A percentile compares a stretch with the other conserved stretches of the same genome.
phyloP scores from a whole-genome alignment of 1,140 invertebrate genomes.

The Oscheius sp. region DNA sequence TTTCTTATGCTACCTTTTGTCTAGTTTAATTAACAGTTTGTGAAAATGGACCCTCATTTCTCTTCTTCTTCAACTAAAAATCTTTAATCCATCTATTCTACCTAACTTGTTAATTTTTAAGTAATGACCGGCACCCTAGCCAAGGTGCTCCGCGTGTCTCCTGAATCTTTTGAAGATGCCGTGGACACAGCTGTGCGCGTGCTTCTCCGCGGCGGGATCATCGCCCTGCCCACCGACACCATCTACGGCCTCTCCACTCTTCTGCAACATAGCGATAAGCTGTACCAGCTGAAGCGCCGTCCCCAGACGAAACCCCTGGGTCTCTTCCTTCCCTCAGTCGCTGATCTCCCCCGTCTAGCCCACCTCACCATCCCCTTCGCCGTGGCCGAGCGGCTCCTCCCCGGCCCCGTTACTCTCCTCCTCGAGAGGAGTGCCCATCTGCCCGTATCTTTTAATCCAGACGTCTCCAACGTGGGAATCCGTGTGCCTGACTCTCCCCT shows the following conservation, averaged over 20 bases:
- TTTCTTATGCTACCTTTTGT: too few species aligned
- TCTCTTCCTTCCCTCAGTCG: slow-evolving; percentile 25
- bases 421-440: slow-evolving; percentile 30
- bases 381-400: slow-evolving; percentile 21
- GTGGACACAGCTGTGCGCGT: slow-evolving; percentile 23
- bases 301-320: slow-evolving; percentile 35
- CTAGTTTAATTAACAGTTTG: too few species aligned
- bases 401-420: slow-evolving; percentile 41
- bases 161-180: slow-evolving; percentile 18
- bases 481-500: slow-evolving; percentile 36
- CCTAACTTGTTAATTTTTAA: too few species aligned
- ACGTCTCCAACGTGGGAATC: slow-evolving; percentile 29
- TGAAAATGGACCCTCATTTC: too few species aligned
- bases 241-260: slow-evolving; percentile 40
- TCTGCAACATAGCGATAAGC: slow-evolving; percentile 31
- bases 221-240: slow-evolving; percentile 36
- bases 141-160: neutral
- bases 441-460: slow-evolving; percentile 33
- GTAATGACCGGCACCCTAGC: neutral
- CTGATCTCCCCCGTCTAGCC: neutral
- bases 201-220: slow-evolving; percentile 27
- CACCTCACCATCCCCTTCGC: slow-evolving; percentile 1
- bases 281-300: slow-evolving; percentile 33
- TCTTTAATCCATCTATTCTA: too few species aligned
- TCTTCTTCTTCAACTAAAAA: too few species aligned